These are phyloP conservation scores for Hemicentrotus pulcherrimus DNA, from an alignment of 35 echinoderm and acorn worm species.

Conservation along the genomic window DNA sequence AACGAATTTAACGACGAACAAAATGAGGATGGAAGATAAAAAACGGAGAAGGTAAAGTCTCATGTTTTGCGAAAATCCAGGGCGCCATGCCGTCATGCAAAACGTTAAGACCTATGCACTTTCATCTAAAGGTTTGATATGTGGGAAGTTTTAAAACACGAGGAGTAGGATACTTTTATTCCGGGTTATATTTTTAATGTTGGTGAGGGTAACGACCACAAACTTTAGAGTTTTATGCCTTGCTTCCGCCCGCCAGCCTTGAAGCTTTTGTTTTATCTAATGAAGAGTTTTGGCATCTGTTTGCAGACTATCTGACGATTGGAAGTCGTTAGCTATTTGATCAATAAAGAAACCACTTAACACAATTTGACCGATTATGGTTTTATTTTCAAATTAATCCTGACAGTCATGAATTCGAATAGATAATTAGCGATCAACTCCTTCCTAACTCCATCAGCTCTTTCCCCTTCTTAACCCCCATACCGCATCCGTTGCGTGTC, in stretches of 20 bases:
- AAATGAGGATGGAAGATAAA: too few species aligned
- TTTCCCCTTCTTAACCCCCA: neutral
- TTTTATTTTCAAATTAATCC: slow-evolving; percentile 14
- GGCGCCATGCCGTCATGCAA: too few species aligned
- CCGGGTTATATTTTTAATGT: too few species aligned
- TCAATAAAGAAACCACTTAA: neutral
- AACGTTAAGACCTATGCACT: too few species aligned
- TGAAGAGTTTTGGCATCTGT: neutral
- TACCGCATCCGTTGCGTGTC: neutral
- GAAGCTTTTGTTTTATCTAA: neutral
- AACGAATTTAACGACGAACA: too few species aligned
- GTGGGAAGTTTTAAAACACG: too few species aligned
- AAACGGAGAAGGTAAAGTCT: too few species aligned
- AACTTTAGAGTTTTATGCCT: too few species aligned
- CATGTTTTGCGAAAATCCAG: too few species aligned
- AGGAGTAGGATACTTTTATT: too few species aligned
- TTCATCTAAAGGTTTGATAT: too few species aligned
- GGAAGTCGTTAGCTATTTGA: neutral
- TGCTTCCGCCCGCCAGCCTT: neutral
- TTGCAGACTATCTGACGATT: neutral
- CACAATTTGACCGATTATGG: neutral
- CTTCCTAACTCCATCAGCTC: neutral
- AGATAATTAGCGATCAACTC: neutral
- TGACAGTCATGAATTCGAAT: slow-evolving; percentile 1
- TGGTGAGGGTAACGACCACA: too few species aligned